Percentiles rank a stretch among this genome's conserved stretches.
Conservation (phyloP, 2,888 invertebrate genomes). For the Drosophila atripex region DNA sequence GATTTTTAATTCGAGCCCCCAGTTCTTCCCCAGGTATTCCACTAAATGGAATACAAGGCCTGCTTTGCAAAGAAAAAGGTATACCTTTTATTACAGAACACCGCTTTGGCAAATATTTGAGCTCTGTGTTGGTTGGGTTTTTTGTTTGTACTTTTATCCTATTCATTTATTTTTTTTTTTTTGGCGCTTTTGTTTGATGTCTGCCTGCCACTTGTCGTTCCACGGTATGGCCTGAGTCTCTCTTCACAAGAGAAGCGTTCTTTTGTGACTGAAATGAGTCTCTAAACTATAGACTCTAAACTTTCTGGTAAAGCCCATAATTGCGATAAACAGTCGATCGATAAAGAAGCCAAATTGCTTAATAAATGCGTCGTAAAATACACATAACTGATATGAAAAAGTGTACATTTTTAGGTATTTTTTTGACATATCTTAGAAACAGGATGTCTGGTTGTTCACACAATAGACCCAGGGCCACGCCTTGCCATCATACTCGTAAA, state of each 20-base stretch:
- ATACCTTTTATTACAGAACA: conserved; percentile 37
- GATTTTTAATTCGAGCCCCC: conserved; percentile 23
- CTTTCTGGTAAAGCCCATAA: conserved; percentile 2
- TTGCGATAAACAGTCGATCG: conserved; percentile 20
- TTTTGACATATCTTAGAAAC: background rate
- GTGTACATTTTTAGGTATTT: background rate
- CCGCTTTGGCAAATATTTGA: conserved; percentile 40
- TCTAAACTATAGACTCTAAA: background rate
- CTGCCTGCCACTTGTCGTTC: conserved; percentile 58
- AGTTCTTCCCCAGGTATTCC: too few species aligned
- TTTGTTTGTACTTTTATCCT: conserved; percentile 27
- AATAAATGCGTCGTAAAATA: conserved; percentile 25
- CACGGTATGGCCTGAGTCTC: conserved; percentile 5
- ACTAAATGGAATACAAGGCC: too few species aligned
- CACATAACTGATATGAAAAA: conserved; percentile 31
- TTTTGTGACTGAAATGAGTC: too few species aligned
- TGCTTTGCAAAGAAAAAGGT: background rate
- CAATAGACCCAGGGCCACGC: conserved; percentile 25
- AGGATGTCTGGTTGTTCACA: conserved; percentile 27
- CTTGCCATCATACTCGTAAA: conserved; percentile 22
- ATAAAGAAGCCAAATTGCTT: conserved; percentile 28
- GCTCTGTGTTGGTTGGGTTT: conserved; percentile 9
- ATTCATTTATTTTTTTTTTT: conserved; percentile 58
- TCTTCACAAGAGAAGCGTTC: too few species aligned
- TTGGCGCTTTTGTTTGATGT: conserved; percentile 72